phyloP scores from a whole-genome alignment of 2,888 invertebrate genomes.

The Caenorhabditis virilis region DNA sequence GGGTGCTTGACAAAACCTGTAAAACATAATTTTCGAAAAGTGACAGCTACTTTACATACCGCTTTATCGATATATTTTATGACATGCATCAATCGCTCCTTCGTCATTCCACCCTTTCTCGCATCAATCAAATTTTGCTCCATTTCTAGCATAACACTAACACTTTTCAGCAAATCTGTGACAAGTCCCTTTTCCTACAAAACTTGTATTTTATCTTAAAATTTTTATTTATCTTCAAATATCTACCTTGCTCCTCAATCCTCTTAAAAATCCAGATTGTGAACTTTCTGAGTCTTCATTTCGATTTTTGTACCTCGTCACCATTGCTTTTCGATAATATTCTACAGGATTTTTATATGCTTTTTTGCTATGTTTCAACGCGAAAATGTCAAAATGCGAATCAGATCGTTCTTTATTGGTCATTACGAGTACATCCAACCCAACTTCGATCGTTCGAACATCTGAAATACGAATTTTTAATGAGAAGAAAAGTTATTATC shows the following conservation, averaged over 20 bases:
- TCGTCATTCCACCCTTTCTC: constrained; percentile 11
- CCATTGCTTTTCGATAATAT: neutral
- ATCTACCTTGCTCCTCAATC: neutral
- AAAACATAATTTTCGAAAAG: too few species aligned
- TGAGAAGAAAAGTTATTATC: too few species aligned
- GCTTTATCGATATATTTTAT: constrained; percentile 38
- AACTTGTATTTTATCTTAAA: neutral
- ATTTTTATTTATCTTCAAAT: constrained; percentile 1
- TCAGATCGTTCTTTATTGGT: neutral
- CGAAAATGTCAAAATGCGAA: too few species aligned
- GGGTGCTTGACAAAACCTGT: constrained; percentile 2
- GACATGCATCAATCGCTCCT: constrained; percentile 21
- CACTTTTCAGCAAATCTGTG: constrained; percentile 18
- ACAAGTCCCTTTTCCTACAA: constrained; percentile 18
- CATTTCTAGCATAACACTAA: constrained; percentile 33
- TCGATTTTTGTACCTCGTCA: neutral
- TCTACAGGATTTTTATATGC: constrained; percentile 11
- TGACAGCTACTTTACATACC: too few species aligned
- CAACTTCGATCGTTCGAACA: neutral
- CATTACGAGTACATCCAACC: neutral
- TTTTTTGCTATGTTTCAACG: constrained; percentile 5
- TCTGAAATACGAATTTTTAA: too few species aligned
- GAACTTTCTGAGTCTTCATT: neutral
- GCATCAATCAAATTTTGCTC: constrained; percentile 31
- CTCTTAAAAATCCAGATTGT: neutral